Percentiles rank a stretch among this genome's conserved stretches.
Conservation (phyloP, 2,797 vertebrate genomes). For the Schizopygopsis pylzovi region DNA sequence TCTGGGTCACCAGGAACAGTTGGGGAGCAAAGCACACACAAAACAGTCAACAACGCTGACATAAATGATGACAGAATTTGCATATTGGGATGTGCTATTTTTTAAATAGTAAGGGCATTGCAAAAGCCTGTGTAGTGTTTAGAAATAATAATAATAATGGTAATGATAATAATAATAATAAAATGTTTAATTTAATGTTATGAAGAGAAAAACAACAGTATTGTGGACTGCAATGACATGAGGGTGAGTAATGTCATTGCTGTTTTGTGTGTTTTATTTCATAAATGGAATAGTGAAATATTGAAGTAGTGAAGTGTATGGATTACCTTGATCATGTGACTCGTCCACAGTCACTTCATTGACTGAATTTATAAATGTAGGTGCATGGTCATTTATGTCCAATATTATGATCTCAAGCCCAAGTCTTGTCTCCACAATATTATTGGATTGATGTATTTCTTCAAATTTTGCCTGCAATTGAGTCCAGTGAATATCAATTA, state of each 20-base stretch:
- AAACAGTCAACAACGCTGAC: too few species aligned
- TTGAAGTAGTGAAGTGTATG: not conserved
- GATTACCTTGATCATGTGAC: slow-evolving; percentile 70
- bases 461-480: slow-evolving; percentile 68
- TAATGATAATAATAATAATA: not conserved
- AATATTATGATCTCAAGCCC: slow-evolving; percentile 68
- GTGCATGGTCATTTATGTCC: slow-evolving; percentile 76
- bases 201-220: not conserved
- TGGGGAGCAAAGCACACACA: too few species aligned
- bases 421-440: slow-evolving; percentile 60
- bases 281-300: not conserved
- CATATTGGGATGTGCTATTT: not conserved
- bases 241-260: not conserved
- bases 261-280: not conserved
- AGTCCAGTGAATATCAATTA: not conserved
- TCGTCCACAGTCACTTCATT: slow-evolving; percentile 65
- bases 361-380: slow-evolving; percentile 47
- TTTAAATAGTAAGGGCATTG: not conserved
- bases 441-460: slow-evolving; percentile 40
- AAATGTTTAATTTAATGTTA: not conserved
- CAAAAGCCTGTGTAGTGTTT: not conserved
- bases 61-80: too few species aligned
- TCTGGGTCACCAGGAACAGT: too few species aligned
- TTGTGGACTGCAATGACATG: not conserved
- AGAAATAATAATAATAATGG: not conserved